Conservation (phyloP, 1,140 invertebrate species). For the Drosophila oshimai region DNA sequence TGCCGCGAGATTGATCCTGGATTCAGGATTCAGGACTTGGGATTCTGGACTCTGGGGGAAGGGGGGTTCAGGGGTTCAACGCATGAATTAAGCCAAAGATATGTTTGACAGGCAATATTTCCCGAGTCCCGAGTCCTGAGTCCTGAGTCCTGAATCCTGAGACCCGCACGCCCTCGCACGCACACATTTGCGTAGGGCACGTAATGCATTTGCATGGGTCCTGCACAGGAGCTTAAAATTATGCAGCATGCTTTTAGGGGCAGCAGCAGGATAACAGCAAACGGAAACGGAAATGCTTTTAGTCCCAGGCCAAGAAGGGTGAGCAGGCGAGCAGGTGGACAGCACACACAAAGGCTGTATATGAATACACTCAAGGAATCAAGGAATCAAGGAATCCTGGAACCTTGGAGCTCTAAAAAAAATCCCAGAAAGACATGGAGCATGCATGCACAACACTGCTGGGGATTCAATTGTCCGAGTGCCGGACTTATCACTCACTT, state of each 20-base stretch:
- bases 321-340: neutral
- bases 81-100: conserved; percentile 60
- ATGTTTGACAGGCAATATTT: conserved; percentile 62
- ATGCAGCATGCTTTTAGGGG: conserved; percentile 43
- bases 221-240: conserved; percentile 29
- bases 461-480: conserved; percentile 24
- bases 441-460: neutral
- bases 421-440: neutral
- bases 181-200: conserved; percentile 24
- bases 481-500: conserved; percentile 25
- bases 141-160: too few relatives aligned
- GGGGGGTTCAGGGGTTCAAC: conserved; percentile 22
- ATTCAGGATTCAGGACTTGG: neutral
- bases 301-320: neutral
- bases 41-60: too few relatives aligned
- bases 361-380: too few relatives aligned
- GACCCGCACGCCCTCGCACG: neutral
- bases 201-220: conserved; percentile 52
- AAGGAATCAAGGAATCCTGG: neutral
- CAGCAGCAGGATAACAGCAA: neutral
- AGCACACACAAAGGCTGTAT: too few relatives aligned
- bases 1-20: conserved; percentile 36
- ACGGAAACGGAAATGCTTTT: conserved; percentile 29
- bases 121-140: too few relatives aligned
- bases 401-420: too few relatives aligned